These are phyloP conservation scores for Balearica regulorum DNA, from an alignment of 2,797 vertebrate species.

Conservation along the genomic window DNA sequence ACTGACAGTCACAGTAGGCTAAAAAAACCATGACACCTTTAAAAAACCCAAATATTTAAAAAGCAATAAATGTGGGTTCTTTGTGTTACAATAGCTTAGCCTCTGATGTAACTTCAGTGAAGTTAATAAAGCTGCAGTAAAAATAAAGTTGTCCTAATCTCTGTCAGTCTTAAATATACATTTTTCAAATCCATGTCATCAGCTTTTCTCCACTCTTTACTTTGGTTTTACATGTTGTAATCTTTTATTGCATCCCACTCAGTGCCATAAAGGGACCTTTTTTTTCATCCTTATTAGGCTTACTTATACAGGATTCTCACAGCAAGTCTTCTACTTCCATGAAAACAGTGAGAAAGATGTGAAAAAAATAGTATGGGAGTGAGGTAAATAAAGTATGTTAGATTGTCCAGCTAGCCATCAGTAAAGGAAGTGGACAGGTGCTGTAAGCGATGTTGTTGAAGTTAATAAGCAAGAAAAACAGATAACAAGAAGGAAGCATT, in stretches of 20 bases:
- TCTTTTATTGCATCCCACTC: neutral
- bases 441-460: neutral
- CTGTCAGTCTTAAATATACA: neutral
- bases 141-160: neutral
- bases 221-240: neutral
- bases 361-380: neutral
- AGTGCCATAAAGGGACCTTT: neutral
- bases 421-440: neutral
- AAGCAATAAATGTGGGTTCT: neutral
- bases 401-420: neutral
- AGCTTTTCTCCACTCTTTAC: neutral
- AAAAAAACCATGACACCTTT: neutral
- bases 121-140: neutral
- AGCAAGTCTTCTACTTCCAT: neutral
- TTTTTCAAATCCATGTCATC: neutral
- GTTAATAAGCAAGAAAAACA: neutral
- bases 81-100: neutral
- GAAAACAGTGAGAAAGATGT: neutral
- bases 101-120: neutral
- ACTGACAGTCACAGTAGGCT: neutral
- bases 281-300: neutral
- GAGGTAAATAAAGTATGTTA: neutral
- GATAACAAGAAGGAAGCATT: neutral
- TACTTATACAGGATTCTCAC: neutral
- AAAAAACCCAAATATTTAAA: neutral